A percentile compares a stretch with the other conserved stretches of the same genome.
Evolutionary conservation across 2,888 invertebrate species (phyloP).

Genomic region (Leptopilina myrica): DNA sequence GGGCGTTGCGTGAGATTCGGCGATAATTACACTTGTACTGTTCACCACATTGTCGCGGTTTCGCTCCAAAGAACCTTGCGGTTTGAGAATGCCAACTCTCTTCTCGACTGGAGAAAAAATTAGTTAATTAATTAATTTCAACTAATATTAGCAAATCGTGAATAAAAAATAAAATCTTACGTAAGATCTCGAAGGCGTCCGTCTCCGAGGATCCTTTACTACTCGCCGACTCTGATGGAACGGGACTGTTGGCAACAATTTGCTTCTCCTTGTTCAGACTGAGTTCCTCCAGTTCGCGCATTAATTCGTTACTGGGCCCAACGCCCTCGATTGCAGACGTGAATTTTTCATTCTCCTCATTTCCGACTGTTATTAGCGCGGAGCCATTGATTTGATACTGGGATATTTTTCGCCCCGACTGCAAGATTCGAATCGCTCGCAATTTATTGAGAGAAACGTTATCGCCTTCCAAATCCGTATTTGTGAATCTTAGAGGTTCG

Average conservation of each 20-base stretch:
- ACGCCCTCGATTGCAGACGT: conserved; percentile 75
- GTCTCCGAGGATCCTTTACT: conserved; percentile 71
- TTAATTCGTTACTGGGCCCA: conserved; percentile 77
- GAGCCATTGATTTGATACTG: conserved; percentile 76
- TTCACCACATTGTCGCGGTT: conserved; percentile 76
- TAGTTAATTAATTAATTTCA: too few species aligned
- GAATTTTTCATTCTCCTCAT: conserved; percentile 67
- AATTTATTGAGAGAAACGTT: conserved; percentile 76
- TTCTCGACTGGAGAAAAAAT: conserved; percentile 77
- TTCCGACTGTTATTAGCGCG: conserved; percentile 68
- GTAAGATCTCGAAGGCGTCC: conserved; percentile 65
- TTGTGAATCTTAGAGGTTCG: conserved; percentile 78
- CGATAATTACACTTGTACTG: conserved; percentile 57
- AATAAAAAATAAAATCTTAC: conserved; percentile 54
- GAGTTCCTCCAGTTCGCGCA: conserved; percentile 79
- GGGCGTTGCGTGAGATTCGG: conserved; percentile 52
- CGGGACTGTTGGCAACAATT: conserved; percentile 66
- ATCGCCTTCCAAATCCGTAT: conserved; percentile 75
- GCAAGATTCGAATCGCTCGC: conserved; percentile 78
- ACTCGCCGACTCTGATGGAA: conserved; percentile 72
- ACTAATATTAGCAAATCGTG: too few species aligned
- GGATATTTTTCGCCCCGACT: conserved; percentile 78
- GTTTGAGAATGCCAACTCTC: conserved; percentile 84
- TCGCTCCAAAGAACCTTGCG: conserved; percentile 84
- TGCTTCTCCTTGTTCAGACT: conserved; percentile 73